Evolutionary conservation across 2,797 vertebrate species (phyloP), one percentile per base, ranked within the genome.

Genomic region (Eleutherodactylus coqui): DNA sequence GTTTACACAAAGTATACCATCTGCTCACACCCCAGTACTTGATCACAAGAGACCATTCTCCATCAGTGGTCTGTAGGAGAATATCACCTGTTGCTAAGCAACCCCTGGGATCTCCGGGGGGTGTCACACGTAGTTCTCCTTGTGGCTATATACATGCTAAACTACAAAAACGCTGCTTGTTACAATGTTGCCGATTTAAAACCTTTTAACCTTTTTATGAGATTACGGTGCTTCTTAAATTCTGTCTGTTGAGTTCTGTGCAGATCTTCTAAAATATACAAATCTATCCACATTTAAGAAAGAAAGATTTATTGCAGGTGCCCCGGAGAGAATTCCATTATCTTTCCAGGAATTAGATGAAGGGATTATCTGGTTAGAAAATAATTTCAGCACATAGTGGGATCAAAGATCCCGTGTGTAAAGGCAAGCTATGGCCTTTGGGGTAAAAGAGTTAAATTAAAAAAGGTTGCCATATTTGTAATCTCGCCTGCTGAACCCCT

Each of bases 281-380:
- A 43, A 79, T 5, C 21, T 41, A 55, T 55, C 36, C 17, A 21
- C 41, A 38, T 45, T 43, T 73, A 21, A n/a, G n/a, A n/a, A 11
- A 32, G 47, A 19, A 43, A 38, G 41, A 14, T 41, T 58, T 72
- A 55, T 73, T 55, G 5, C 24, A 27, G 36, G 51, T 4, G 49
- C 43, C 17, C 36, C 32, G 69, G n/a, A 55, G 17, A 29, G 21
- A 70, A 86, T 51, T 55, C 24, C n/a, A 29, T 27, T 36, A 78
- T 83, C 67, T 64, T 67, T 75, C 76, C 34, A 79, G 75, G 67
- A 84, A 43, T 75, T 27, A 75, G 73, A 83, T 47, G 34, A 2
- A 53, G 27, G 86, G 82, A 84, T 84, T 87, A 84, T 84, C 67
- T 67, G 43, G 51, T 43, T 41, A 45, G 41, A 67, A 84, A 79